A percentile compares a stretch with the other conserved stretches of the same genome.
phyloP scores from a whole-genome alignment of 2,888 invertebrate genomes.

The Drosophila falleni region DNA sequence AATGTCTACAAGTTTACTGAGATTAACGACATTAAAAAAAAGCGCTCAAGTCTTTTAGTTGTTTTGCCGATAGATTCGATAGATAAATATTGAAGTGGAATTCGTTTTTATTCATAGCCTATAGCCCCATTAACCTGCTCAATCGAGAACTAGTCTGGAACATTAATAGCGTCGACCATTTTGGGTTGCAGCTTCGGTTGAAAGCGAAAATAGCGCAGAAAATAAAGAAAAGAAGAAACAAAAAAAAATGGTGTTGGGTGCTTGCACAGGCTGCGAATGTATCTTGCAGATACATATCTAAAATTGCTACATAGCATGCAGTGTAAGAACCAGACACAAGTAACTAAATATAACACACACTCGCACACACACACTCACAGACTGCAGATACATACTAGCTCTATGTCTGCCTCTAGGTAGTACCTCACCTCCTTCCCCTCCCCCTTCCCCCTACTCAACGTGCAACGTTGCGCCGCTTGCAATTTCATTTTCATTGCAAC shows the following conservation, averaged over 20 bases:
- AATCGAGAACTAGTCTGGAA: constrained; percentile 63
- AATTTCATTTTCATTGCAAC: constrained; percentile 79
- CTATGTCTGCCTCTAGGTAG: constrained; percentile 59
- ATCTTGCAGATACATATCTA: constrained; percentile 76
- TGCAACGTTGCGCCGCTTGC: constrained; percentile 58
- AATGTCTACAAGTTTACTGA: neutral
- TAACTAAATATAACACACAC: constrained; percentile 71
- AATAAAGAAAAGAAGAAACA: constrained; percentile 13
- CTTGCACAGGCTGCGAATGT: constrained; percentile 47
- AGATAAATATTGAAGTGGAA: constrained; percentile 16
- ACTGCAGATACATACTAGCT: constrained; percentile 31
- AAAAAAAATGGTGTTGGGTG: constrained; percentile 42
- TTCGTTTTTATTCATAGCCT: constrained; percentile 22
- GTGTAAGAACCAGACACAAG: constrained; percentile 71
- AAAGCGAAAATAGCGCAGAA: constrained; percentile 74
- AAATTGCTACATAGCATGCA: constrained; percentile 71
- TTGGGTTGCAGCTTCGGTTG: constrained; percentile 69
- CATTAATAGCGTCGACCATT: constrained; percentile 53
- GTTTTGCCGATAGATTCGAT: neutral
- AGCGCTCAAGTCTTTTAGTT: neutral
- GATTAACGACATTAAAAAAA: constrained; percentile 1
- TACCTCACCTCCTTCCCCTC: neutral
- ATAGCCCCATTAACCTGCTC: constrained; percentile 67
- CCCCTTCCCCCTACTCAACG: neutral
- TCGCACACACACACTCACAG: constrained; percentile 19